Evolutionary conservation across 2,113 vertebrate genomes (phyloP).

Genomic region (Tragelaphus scriptus): DNA sequence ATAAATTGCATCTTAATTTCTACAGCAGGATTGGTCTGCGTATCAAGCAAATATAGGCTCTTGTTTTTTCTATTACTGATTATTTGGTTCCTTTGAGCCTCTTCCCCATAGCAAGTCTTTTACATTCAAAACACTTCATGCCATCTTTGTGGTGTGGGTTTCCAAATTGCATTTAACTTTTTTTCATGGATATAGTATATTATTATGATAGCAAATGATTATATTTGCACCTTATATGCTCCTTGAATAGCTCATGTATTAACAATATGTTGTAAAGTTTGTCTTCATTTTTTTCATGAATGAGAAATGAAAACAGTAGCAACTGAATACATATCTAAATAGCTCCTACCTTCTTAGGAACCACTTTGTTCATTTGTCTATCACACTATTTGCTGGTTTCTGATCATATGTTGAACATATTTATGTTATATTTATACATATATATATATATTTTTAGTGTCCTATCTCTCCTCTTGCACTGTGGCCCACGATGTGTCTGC

Average conservation of each 20-base stretch:
- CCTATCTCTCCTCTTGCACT: too few relatives aligned
- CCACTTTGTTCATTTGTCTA: neutral
- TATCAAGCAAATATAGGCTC: neutral
- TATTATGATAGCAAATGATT: neutral
- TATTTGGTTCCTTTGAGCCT: neutral
- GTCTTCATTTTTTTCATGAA: neutral
- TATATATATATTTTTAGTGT: neutral
- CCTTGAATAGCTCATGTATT: neutral
- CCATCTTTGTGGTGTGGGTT: neutral
- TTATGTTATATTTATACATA: neutral
- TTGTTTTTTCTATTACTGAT: neutral
- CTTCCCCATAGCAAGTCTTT: neutral
- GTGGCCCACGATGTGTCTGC: too few relatives aligned
- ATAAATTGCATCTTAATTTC: neutral
- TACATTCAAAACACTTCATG: neutral
- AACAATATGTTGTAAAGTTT: neutral
- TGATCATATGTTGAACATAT: neutral
- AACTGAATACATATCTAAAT: neutral
- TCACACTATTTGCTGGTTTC: neutral
- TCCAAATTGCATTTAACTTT: neutral
- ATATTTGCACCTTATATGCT: neutral
- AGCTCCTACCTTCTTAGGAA: neutral
- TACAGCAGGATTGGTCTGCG: neutral
- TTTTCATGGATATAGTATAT: neutral
- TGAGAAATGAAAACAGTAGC: neutral